phyloP scores from a whole-genome alignment of 2,888 invertebrate genomes.

The Sphinx pinastri region DNA sequence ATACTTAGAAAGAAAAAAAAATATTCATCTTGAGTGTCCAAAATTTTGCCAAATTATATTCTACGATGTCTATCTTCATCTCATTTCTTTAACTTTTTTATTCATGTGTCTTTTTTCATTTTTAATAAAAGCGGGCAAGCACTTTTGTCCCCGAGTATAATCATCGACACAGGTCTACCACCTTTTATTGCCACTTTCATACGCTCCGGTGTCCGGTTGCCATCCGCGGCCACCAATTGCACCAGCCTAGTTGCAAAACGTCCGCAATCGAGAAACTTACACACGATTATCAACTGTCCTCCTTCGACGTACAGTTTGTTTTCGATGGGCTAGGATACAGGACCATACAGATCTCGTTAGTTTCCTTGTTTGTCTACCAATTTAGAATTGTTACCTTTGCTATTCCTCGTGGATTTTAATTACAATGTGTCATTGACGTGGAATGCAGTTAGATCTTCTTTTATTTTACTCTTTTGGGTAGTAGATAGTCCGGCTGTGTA shows the following conservation, averaged over 20 bases:
- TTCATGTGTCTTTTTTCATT: neutral
- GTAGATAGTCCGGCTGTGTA: neutral
- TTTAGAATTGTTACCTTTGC: slow-evolving; percentile 17
- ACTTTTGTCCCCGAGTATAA: slow-evolving; percentile 55
- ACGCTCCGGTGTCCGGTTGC: slow-evolving; percentile 79
- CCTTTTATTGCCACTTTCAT: slow-evolving; percentile 82
- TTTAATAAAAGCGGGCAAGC: neutral
- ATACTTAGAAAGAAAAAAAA: no score
- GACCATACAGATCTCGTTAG: slow-evolving; percentile 6
- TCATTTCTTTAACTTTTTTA: neutral
- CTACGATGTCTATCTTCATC: neutral
- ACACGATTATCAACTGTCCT: neutral
- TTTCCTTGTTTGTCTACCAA: slow-evolving; percentile 23
- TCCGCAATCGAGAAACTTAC: slow-evolving; percentile 25
- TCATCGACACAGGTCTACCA: slow-evolving; percentile 79
- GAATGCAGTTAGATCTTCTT: neutral
- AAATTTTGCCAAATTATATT: neutral
- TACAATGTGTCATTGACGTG: slow-evolving; percentile 3
- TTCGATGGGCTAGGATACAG: neutral
- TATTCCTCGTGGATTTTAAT: neutral
- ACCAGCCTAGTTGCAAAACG: slow-evolving; percentile 46
- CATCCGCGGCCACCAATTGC: slow-evolving; percentile 73
- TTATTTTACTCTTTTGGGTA: neutral
- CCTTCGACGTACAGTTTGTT: neutral
- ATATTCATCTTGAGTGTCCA: no score